Evolutionary conservation across 2,888 invertebrate species (phyloP).

Genomic region (Graphium colonna): DNA sequence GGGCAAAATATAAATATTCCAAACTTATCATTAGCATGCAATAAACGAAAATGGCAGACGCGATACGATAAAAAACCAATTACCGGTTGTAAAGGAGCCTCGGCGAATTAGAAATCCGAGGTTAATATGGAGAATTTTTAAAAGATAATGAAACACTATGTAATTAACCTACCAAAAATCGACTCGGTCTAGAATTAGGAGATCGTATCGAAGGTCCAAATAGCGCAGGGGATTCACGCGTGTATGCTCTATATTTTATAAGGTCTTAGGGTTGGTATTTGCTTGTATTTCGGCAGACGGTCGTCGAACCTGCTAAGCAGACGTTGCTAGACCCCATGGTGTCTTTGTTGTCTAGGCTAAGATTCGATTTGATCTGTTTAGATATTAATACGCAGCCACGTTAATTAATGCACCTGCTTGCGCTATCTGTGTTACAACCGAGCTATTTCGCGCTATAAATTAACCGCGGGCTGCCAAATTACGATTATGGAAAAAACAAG

Average conservation of each 20-base stretch:
- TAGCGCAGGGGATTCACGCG: neutral
- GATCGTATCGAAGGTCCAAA: slow-evolving; percentile 11
- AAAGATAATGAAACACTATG: slow-evolving; percentile 15
- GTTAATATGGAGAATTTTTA: slow-evolving; percentile 4
- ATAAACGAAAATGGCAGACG: neutral
- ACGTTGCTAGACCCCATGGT: slow-evolving; percentile 16
- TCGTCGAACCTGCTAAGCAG: slow-evolving; percentile 30
- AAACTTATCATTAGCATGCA: neutral
- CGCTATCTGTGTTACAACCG: neutral
- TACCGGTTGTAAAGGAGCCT: slow-evolving; percentile 2
- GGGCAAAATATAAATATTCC: neutral
- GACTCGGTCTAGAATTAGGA: slow-evolving; percentile 14
- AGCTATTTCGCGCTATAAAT: neutral
- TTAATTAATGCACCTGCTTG: slow-evolving; percentile 10
- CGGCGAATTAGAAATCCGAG: slow-evolving; percentile 5
- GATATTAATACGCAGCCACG: slow-evolving; percentile 14
- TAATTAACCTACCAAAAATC: slow-evolving; percentile 16
- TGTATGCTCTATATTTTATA: neutral
- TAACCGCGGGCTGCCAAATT: neutral
- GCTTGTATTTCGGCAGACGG: slow-evolving; percentile 27
- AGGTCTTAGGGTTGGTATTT: neutral
- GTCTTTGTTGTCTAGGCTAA: slow-evolving; percentile 13
- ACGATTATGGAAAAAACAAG: neutral
- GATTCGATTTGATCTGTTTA: slow-evolving; percentile 7
- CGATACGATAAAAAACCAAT: slow-evolving; percentile 8